Evolutionary conservation across 2,113 vertebrate species (phyloP).

Genomic region (Phaethornis superciliosus): DNA sequence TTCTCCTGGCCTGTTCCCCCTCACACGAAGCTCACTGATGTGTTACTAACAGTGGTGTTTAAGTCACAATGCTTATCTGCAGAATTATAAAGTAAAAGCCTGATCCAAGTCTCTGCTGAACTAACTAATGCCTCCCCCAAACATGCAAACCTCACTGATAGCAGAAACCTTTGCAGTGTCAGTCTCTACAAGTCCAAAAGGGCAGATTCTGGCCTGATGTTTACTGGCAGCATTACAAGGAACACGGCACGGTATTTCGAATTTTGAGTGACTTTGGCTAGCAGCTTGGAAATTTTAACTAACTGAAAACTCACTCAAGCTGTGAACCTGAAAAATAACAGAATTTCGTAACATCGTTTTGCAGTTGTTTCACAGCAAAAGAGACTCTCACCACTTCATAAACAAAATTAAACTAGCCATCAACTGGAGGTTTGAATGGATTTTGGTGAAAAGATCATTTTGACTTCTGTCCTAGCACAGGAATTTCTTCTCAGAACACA

Average conservation of each 20-base stretch:
- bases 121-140: not conserved
- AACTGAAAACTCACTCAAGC: slow-evolving; percentile 59
- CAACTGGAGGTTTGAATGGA: not conserved
- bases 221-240: slow-evolving; percentile 29
- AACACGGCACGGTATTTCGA: slow-evolving; percentile 7
- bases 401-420: not conserved
- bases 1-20: not conserved
- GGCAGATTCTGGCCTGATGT: slow-evolving; percentile 1
- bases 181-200: not conserved
- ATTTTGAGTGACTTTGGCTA: slow-evolving; percentile 59
- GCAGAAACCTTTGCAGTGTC: not conserved
- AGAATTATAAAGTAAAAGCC: not conserved
- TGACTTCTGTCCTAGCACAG: not conserved
- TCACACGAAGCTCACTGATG: not conserved
- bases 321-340: slow-evolving; percentile 51
- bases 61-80: not conserved
- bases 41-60: rapidly evolving
- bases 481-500: not conserved
- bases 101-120: not conserved
- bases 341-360: slow-evolving; percentile 45
- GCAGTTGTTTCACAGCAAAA: slow-evolving; percentile 8
- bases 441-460: not conserved
- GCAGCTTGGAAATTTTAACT: slow-evolving; percentile 59
- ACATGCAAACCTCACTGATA: not conserved
- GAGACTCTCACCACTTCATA: not conserved